Conservation (phyloP, 2,888 invertebrate genomes). For the Leptopterna dolabrata region DNA sequence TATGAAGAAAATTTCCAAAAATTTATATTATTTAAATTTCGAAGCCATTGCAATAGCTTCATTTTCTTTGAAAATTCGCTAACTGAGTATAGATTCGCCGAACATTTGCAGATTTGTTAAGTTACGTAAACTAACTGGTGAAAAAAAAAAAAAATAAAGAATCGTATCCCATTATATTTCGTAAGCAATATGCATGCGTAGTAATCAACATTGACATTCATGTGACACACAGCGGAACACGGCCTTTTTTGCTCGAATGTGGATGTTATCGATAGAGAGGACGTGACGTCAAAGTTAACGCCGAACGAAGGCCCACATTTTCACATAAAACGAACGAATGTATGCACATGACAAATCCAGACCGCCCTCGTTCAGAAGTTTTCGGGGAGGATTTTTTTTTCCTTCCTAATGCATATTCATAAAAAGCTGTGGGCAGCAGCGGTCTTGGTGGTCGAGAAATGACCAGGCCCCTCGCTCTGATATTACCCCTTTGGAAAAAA, state of each 20-base stretch:
- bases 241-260: not conserved
- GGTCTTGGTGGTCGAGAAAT: not conserved
- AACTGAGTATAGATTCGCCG: too few species aligned
- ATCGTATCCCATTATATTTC: too few species aligned
- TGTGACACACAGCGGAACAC: not conserved
- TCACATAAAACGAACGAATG: not conserved
- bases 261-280: not conserved
- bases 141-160: too few species aligned
- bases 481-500: not conserved
- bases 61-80: too few species aligned
- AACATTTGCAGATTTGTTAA: too few species aligned
- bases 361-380: not conserved
- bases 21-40: too few species aligned
- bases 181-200: too few species aligned
- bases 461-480: not conserved
- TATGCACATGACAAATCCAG: constrained; percentile 2
- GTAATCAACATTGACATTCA: not conserved
- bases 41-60: too few species aligned
- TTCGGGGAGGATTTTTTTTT: not conserved
- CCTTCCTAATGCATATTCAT: constrained; percentile 13
- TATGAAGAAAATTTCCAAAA: too few species aligned
- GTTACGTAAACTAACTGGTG: too few species aligned
- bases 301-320: not conserved
- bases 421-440: not conserved
- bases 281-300: not conserved